Percentiles rank a stretch among this genome's conserved stretches.
phyloP scores from a whole-genome alignment of 2,113 vertebrate species.

The Fulmarus glacialis region DNA sequence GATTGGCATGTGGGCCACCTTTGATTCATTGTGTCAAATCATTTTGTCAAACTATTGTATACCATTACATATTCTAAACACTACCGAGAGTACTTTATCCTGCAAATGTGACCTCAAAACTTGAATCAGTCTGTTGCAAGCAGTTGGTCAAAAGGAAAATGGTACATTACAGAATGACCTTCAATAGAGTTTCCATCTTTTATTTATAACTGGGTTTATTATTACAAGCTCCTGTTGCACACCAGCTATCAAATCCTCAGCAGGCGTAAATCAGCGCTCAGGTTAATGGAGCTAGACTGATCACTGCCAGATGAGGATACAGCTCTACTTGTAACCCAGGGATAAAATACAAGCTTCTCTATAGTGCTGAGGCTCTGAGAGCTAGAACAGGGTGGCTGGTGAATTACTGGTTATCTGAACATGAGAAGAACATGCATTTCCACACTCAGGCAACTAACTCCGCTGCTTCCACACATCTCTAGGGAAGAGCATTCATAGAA shows the following conservation, averaged over 20 bases:
- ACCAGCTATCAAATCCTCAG: background rate
- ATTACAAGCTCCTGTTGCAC: background rate
- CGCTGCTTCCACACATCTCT: background rate
- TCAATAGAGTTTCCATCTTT: background rate
- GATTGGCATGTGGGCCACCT: background rate
- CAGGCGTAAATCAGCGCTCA: background rate
- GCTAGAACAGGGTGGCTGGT: background rate
- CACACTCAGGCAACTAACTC: background rate
- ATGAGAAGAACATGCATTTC: background rate
- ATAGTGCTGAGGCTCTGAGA: background rate
- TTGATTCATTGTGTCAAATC: background rate
- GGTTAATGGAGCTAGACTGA: background rate
- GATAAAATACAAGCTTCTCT: background rate
- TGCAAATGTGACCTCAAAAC: background rate
- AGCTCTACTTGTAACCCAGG: background rate
- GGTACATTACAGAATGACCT: background rate
- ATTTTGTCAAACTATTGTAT: rapidly evolving
- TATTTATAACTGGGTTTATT: background rate
- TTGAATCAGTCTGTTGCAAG: background rate
- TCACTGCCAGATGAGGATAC: background rate
- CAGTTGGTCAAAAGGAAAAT: background rate
- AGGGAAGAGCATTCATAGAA: background rate
- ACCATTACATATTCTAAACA: background rate
- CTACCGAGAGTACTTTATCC: background rate
- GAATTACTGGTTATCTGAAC: background rate